Evolutionary conservation across 2,113 vertebrate species (phyloP).

Genomic region (Eulacestoma nigropectus): DNA sequence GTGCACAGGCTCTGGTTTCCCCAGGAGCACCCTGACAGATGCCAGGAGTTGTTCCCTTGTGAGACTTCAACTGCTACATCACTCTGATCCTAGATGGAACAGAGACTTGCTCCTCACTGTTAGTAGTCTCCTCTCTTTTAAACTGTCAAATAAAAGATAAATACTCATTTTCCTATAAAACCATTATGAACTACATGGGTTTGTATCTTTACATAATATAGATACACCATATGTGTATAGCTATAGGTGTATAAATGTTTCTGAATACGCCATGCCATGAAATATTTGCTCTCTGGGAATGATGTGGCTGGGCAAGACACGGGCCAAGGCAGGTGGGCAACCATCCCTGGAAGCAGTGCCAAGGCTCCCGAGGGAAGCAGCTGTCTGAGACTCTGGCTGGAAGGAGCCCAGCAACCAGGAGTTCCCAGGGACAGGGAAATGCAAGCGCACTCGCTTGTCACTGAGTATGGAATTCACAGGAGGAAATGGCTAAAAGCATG

Average conservation of each 20-base stretch:
- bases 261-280: neutral
- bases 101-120: neutral
- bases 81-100: neutral
- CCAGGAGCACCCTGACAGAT: neutral
- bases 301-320: neutral
- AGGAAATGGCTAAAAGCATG: neutral
- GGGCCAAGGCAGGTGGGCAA: conserved; percentile 1
- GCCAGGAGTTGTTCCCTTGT: neutral
- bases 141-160: neutral
- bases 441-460: neutral
- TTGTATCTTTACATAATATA: neutral
- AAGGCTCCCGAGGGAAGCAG: conserved; percentile 18
- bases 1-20: conserved; percentile 14
- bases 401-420: conserved; percentile 5
- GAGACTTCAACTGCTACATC: neutral
- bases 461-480: neutral
- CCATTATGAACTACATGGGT: neutral
- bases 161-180: neutral
- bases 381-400: neutral
- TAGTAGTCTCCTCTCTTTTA: neutral
- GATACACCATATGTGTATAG: rapidly evolving
- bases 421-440: neutral
- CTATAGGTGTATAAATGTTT: neutral
- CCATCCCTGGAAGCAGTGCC: neutral
- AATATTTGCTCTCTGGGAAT: neutral